Base-by-base conservation (phyloP, 2,888 invertebrate genomes). In the Ctena decussata region DNA sequence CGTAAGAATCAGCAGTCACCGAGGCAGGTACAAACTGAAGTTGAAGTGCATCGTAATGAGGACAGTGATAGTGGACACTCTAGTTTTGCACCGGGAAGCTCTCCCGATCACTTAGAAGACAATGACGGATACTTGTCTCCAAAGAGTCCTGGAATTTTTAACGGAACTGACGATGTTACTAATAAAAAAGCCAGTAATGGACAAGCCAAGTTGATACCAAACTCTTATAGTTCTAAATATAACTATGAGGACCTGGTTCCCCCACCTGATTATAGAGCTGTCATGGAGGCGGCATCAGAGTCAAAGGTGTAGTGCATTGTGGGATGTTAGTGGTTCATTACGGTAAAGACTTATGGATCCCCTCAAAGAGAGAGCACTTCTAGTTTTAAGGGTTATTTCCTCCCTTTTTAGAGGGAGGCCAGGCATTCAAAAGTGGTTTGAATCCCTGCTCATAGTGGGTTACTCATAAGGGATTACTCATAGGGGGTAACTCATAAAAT, bases 41-140 rank as follows among this genome's bases (percentile, higher is more conserved):
- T 91, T 0, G 93, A 94, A 49, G 92, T 94, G 37, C 93, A 94
- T 76, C 82, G 92, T 24, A 90, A 91, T 30, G 92, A 94, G 12
- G 93, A 90, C 35, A 94, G 93, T 89, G 94, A 94, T 84, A 94
- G 94, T 81, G 93, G 93, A 79, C 93, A 93, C 81, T 93, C 93
- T 86, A 93, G 93, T 75, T 94, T 92, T 78, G 93, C 92, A n/a
- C 93, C 93, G 0, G 93, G 93, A 11, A 92, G 92, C 60, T 93
- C 93, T 0, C 92, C 93, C 0, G 90, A 91, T 41, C 91, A 91
- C 74, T 80, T 89, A 8, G 93, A 93, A 73, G 93, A 93, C 69
- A 91, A 92, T 83, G 92, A 93, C 49, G 94, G 93, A 8, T 94
- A 94, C 84, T 87, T 94, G 39, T 87, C 93, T 65, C 94, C 94